Conservation (phyloP, 2,888 invertebrate species). For the Oegoconia quadripuncta region DNA sequence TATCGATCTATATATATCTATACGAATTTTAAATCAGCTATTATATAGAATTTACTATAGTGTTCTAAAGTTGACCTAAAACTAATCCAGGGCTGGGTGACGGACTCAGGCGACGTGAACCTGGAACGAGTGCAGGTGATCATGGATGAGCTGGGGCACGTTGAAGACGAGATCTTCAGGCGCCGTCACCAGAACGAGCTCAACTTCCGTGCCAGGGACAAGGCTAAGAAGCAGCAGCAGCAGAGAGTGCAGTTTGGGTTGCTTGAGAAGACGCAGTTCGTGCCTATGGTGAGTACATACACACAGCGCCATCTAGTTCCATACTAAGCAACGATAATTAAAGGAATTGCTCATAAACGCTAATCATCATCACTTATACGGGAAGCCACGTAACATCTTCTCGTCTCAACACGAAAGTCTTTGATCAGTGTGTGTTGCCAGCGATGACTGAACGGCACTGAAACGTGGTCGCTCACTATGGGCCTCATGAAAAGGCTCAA, state of each 20-base stretch:
- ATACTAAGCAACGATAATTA: no score
- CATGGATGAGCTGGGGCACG: conserved; percentile 94
- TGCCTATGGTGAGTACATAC: conserved; percentile 83
- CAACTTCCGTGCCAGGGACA: conserved; percentile 88
- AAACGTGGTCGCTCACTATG: no score
- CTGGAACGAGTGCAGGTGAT: conserved; percentile 96
- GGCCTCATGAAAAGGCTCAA: no score
- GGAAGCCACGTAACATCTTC: no score
- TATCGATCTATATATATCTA: no score
- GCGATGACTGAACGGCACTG: no score
- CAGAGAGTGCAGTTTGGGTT: conserved; percentile 84
- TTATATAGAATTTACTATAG: neutral
- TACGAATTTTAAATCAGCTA: neutral
- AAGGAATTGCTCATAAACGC: no score
- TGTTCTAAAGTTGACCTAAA: no score
- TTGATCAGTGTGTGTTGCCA: no score
- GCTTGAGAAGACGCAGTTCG: conserved; percentile 87
- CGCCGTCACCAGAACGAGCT: conserved; percentile 92
- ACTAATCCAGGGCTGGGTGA: conserved; percentile 90
- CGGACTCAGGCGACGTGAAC: conserved; percentile 96
- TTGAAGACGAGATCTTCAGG: conserved; percentile 98
- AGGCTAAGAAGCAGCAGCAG: conserved; percentile 82
- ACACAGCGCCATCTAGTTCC: no score
- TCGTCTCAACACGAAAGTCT: no score
- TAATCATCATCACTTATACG: no score